phyloP scores from a whole-genome alignment of 37 sponge, comb jelly and placozoan species.

The Ephydatia muelleri region DNA sequence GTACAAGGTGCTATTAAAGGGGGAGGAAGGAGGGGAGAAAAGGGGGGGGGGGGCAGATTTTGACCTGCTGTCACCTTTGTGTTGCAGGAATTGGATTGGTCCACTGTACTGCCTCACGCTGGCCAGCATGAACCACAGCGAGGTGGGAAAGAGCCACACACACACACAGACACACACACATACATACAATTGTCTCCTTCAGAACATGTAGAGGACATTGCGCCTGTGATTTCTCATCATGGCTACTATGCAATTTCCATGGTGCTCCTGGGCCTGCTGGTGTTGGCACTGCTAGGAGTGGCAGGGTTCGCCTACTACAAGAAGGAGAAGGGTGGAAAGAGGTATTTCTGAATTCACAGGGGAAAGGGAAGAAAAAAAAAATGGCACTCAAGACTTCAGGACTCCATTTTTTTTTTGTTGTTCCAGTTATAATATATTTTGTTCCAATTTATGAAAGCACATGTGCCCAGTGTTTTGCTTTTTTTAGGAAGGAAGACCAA shows the following conservation, averaged over 20 bases:
- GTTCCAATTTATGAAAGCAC: no score
- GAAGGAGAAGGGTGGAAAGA: slow-evolving; percentile 27
- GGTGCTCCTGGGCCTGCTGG: slow-evolving; percentile 33
- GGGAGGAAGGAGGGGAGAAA: no score
- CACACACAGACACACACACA: no score
- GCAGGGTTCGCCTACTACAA: slow-evolving; percentile 46
- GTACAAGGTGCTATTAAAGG: no score
- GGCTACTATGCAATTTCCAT: slow-evolving; percentile 43
- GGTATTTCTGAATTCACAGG: slow-evolving; percentile 61
- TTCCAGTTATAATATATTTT: no score
- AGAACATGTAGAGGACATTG: slow-evolving; percentile 70
- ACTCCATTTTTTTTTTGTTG: no score
- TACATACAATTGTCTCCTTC: neutral
- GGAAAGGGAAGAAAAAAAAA: no score
- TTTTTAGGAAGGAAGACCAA: no score
- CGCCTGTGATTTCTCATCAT: slow-evolving; percentile 33
- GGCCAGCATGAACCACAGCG: slow-evolving; percentile 33
- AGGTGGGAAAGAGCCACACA: slow-evolving; percentile 32
- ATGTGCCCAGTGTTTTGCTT: no score
- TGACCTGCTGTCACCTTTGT: slow-evolving; percentile 5
- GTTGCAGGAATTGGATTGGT: slow-evolving; percentile 55
- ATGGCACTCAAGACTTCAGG: no score
- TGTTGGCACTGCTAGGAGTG: slow-evolving; percentile 37
- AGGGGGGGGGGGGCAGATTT: no score
- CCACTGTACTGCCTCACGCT: slow-evolving; percentile 59